Evolutionary conservation across 2,888 invertebrate genomes (phyloP).

Genomic region (Acleris sparsana): DNA sequence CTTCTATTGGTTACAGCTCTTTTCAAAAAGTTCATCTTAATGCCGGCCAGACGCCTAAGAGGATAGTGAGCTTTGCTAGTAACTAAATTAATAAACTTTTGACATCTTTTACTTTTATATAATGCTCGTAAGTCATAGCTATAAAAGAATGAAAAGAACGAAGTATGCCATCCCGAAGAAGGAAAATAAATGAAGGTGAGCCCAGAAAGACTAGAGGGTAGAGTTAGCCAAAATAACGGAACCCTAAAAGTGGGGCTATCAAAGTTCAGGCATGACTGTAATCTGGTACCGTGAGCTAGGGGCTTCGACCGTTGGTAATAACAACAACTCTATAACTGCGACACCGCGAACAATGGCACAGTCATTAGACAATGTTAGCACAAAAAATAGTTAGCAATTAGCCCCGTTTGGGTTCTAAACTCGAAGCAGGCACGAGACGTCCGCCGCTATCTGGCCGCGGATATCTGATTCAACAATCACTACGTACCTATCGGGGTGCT

Average conservation of each 20-base stretch:
- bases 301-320: conserved; percentile 75
- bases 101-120: too few species aligned
- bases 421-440: conserved; percentile 12
- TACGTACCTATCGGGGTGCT: conserved; percentile 3
- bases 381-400: conserved; percentile 43
- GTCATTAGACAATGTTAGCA: conserved; percentile 51
- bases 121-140: too few species aligned
- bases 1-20: too few species aligned
- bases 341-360: conserved; percentile 39
- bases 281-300: conserved; percentile 67
- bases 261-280: conserved; percentile 67
- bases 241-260: conserved; percentile 64
- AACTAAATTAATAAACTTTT: too few species aligned
- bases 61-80: too few species aligned
- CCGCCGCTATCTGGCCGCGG: conserved; percentile 5
- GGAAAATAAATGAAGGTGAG: not conserved
- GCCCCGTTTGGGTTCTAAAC: conserved; percentile 12
- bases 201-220: not conserved
- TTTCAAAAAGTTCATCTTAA: too few species aligned
- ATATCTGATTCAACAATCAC: conserved; percentile 11
- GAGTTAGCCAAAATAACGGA: conserved; percentile 15
- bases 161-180: not conserved
- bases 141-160: too few species aligned
- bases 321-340: conserved; percentile 54
- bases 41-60: too few species aligned